phyloP scores from a whole-genome alignment of 2,113 vertebrate species.

The Trogon melanurus region DNA sequence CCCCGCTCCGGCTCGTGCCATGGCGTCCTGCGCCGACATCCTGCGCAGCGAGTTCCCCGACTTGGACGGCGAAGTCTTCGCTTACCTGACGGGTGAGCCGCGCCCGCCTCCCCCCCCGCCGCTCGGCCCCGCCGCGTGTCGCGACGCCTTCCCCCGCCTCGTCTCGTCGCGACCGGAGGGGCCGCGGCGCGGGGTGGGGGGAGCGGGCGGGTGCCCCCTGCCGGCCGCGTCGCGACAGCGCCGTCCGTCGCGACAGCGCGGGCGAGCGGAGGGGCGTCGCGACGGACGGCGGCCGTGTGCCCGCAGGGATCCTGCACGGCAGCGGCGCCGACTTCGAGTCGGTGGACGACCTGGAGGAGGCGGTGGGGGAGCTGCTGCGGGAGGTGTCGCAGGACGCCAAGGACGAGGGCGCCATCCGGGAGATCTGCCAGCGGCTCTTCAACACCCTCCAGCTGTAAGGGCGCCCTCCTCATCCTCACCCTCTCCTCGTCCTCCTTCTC shows the following conservation, averaged over 20 bases:
- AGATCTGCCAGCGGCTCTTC: slow-evolving; percentile 95
- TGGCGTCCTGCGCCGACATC: slow-evolving; percentile 95
- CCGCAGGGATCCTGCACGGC: slow-evolving; percentile 87
- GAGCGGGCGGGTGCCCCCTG: background rate
- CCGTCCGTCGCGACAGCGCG: background rate
- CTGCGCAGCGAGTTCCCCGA: slow-evolving; percentile 94
- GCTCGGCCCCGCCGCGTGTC: background rate
- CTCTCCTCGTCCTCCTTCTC: background rate
- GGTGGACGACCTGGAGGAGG: slow-evolving; percentile 92
- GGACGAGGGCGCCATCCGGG: slow-evolving; percentile 88
- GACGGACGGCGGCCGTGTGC: background rate
- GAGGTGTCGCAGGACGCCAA: slow-evolving; percentile 89
- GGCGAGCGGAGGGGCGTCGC: background rate
- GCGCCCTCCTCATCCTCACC: too few species aligned
- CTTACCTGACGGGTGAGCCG: slow-evolving; percentile 90
- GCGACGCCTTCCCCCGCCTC: background rate
- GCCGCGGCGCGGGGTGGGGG: background rate
- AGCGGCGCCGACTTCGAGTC: slow-evolving; percentile 92
- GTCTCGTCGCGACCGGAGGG: background rate
- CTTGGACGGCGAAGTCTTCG: slow-evolving; percentile 91
- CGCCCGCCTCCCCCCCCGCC: background rate
- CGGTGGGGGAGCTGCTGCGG: slow-evolving; percentile 91
- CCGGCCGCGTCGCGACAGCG: background rate
- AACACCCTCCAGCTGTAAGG: slow-evolving; percentile 91
- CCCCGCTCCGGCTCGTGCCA: slow-evolving; percentile 68